A percentile compares a stretch with the other conserved stretches of the same genome.
These are phyloP conservation scores for Clusia tigrina DNA, from an alignment of 2,888 invertebrate genomes.

Conservation along the genomic window DNA sequence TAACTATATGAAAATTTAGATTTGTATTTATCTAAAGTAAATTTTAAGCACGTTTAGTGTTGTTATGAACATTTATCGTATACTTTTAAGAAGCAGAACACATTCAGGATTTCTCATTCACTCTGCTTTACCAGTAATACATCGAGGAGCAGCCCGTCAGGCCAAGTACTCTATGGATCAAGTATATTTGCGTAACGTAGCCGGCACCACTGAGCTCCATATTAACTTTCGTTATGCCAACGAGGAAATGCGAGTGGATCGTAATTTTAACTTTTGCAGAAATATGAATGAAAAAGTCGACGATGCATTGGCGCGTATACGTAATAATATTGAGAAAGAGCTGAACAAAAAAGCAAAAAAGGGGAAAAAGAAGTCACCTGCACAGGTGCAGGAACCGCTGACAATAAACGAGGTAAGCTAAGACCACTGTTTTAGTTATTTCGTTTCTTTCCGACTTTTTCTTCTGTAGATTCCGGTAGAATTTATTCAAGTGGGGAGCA, in stretches of 20 bases:
- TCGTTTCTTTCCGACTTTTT: too few relatives aligned
- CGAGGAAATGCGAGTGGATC: constrained; percentile 65
- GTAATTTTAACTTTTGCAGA: constrained; percentile 78
- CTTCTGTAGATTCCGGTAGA: constrained; percentile 48
- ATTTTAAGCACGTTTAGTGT: too few relatives aligned
- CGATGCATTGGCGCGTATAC: constrained; percentile 70
- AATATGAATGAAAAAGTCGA: constrained; percentile 71
- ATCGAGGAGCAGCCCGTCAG: constrained; percentile 27
- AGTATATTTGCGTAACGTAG: constrained; percentile 68
- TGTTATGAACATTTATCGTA: too few relatives aligned
- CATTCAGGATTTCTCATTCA: too few relatives aligned
- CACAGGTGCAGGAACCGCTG: constrained; percentile 19
- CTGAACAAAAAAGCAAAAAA: constrained; percentile 65
- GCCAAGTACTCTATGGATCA: constrained; percentile 66
- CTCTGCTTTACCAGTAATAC: too few relatives aligned
- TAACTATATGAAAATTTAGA: too few relatives aligned
- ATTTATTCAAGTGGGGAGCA: constrained; percentile 38
- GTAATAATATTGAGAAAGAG: constrained; percentile 73
- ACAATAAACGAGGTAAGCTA: constrained; percentile 25
- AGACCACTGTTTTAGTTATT: too few relatives aligned
- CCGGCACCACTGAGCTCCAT: constrained; percentile 66
- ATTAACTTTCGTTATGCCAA: constrained; percentile 69
- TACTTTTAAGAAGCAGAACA: too few relatives aligned
- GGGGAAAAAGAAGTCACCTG: constrained; percentile 30
- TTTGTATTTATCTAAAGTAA: too few relatives aligned